Evolutionary conservation across 2,888 invertebrate genomes (phyloP), one percentile per base, ranked within the genome.

Genomic region (Thecophora atra): DNA sequence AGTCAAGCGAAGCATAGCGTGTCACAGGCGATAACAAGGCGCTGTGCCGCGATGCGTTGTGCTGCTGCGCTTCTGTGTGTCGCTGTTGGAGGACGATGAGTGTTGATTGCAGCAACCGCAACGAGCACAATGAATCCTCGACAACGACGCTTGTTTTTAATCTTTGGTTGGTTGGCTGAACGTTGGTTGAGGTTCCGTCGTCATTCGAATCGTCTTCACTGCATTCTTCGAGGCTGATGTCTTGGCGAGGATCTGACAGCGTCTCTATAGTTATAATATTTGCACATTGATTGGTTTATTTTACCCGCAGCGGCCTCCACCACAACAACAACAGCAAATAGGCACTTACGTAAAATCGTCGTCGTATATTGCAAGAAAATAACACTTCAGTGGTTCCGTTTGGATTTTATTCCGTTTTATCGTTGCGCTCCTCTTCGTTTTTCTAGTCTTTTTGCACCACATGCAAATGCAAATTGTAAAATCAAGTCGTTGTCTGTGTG

Each of bases 281-380:
- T 67, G 67, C 42, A 56, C 67, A 56, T 67, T 67, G 67, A 56
- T 67, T 67, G 67, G 67, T 56, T 67, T 67, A 56, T 56, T 56
- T 67, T 42, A 24, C 47, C 28, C 47, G 51, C 64, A 65, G 47
- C 37, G 28, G 37, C 15, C 37, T 30, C 15, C 26, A 63, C 26
- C 19, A 30, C 30, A 17, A 63, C 37, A 63, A 30, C 17, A 62
- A 30, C 17, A 63, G 13, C 37, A 63, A 63, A 63, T 30, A n/a
- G 4, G 17, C 37, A 37, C 54, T 21, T 24, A n/a, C 54, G 21
- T 51, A 11, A 17, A 3, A 51, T 17, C 51, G 21, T 21, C 19
- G 21, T 54, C 21, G 21, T 21, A 21, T 3, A 21, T 54, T 54
- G 54, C 24, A 21, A 2, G 54, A 21, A 54, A 21, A 54, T 21